Evolutionary conservation across 2,113 vertebrate genomes (phyloP).

Genomic region (Collichthys lucidus): DNA sequence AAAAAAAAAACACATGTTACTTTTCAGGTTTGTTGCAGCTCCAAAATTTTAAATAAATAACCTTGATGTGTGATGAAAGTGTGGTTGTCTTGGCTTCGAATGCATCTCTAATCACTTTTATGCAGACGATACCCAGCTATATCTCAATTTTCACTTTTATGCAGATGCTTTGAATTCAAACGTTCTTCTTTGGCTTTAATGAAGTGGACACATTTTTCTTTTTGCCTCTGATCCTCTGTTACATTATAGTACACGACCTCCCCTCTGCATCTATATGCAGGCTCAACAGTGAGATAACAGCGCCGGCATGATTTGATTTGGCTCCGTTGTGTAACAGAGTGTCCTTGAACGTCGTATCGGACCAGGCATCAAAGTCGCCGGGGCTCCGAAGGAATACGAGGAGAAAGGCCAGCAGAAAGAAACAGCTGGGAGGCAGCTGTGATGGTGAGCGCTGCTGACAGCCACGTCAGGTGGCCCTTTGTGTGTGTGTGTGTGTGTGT

Average conservation of each 20-base stretch:
- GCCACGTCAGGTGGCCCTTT: slow-evolving; percentile 55
- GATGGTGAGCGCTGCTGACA: slow-evolving; percentile 64
- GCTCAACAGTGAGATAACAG: not conserved
- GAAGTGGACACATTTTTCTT: not conserved
- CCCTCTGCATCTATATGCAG: not conserved
- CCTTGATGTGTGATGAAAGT: not conserved
- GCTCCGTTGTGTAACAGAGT: slow-evolving; percentile 46
- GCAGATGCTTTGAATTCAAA: not conserved
- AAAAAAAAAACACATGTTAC: not conserved
- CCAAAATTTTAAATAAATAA: not conserved
- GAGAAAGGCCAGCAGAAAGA: slow-evolving; percentile 62
- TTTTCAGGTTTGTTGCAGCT: not conserved
- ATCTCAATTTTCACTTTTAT: too few relatives aligned
- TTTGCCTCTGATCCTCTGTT: not conserved
- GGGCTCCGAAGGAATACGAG: slow-evolving; percentile 30
- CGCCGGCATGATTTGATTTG: slow-evolving; percentile 3
- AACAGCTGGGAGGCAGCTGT: slow-evolving; percentile 60
- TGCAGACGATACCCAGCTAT: too few relatives aligned
- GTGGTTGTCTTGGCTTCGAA: too few relatives aligned
- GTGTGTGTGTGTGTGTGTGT: too few relatives aligned
- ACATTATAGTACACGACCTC: not conserved
- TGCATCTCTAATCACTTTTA: too few relatives aligned
- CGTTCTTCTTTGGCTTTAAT: not conserved
- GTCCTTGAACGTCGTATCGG: slow-evolving; percentile 40
- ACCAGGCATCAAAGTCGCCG: slow-evolving; percentile 40